Percentiles rank a stretch among this genome's conserved stretches.
These are phyloP conservation scores for Dufourea novaeangliae DNA, from an alignment of 1,140 invertebrate species.

Conservation along the genomic window DNA sequence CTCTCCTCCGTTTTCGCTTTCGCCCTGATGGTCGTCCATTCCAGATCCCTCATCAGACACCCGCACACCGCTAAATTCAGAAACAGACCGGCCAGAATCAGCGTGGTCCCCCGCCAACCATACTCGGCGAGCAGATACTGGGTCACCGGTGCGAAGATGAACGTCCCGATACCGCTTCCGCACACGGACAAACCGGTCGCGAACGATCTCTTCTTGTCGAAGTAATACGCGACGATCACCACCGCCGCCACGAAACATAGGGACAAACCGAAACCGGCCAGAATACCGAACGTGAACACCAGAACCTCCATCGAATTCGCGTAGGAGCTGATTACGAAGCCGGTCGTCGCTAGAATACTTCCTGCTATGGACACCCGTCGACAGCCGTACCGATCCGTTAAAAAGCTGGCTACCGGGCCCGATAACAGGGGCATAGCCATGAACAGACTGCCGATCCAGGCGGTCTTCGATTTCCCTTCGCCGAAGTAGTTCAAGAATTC, in stretches of 20 bases:
- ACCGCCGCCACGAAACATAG: constrained; percentile 94
- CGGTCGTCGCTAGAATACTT: constrained; percentile 88
- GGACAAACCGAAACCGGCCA: constrained; percentile 93
- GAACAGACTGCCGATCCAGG: constrained; percentile 94
- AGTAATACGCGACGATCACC: constrained; percentile 98
- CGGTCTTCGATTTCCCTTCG: constrained; percentile 92
- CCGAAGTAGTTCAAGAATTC: constrained; percentile 94
- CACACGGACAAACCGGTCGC: constrained; percentile 96
- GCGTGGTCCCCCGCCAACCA: constrained; percentile 91
- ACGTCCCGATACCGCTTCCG: constrained; percentile 94
- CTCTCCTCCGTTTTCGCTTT: constrained; percentile 85
- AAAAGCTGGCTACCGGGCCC: constrained; percentile 93
- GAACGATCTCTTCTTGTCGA: constrained; percentile 94
- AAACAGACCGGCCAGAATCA: constrained; percentile 92
- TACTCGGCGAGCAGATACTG: constrained; percentile 89
- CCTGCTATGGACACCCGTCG: constrained; percentile 91
- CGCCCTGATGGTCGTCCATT: constrained; percentile 85
- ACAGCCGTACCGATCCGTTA: constrained; percentile 94
- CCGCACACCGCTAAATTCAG: constrained; percentile 94
- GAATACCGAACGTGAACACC: constrained; percentile 92
- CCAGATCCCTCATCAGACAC: constrained; percentile 90
- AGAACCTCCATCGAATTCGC: constrained; percentile 89
- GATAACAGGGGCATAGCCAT: constrained; percentile 94
- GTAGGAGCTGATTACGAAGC: constrained; percentile 92
- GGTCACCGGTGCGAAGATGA: constrained; percentile 94